Evolutionary conservation across 2,888 invertebrate genomes (phyloP).

Genomic region (Clivina fossor): DNA sequence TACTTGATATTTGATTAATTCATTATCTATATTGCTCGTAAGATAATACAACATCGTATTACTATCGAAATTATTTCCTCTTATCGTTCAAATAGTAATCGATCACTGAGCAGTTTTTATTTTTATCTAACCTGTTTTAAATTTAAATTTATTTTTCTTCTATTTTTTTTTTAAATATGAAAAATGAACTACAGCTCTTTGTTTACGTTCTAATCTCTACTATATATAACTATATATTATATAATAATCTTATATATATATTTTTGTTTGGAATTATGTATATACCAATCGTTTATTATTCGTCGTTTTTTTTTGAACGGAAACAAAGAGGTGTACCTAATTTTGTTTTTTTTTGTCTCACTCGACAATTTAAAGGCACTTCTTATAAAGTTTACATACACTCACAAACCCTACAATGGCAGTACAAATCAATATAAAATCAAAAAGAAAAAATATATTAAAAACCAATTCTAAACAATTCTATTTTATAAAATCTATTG

Average conservation of each 20-base stretch:
- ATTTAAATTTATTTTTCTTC: too few relatives aligned
- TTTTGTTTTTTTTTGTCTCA: slow-evolving; percentile 25
- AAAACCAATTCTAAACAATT: too few relatives aligned
- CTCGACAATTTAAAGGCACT: slow-evolving; percentile 34
- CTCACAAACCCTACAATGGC: slow-evolving; percentile 34
- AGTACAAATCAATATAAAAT: slow-evolving; percentile 31
- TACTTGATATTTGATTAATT: slow-evolving; percentile 53
- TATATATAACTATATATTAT: neutral
- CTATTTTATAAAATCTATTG: too few relatives aligned
- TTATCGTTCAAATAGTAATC: slow-evolving; percentile 22
- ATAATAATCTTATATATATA: neutral
- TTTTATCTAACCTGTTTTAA: slow-evolving; percentile 25
- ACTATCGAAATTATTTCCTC: slow-evolving; percentile 11
- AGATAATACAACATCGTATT: slow-evolving; percentile 35
- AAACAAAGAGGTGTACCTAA: slow-evolving; percentile 21
- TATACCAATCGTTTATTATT: neutral
- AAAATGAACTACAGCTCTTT: slow-evolving; percentile 22
- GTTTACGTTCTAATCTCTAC: slow-evolving; percentile 1
- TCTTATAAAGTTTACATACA: slow-evolving; percentile 33
- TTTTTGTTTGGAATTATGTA: neutral
- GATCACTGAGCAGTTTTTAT: slow-evolving; percentile 22
- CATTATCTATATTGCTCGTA: slow-evolving; percentile 55
- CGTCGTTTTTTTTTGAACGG: slow-evolving; percentile 5
- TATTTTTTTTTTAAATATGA: slow-evolving; percentile 20
- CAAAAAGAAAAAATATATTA: too few relatives aligned